Evolutionary conservation across 2,797 vertebrate species (phyloP).

Genomic region (Pachyuromys duprasi): DNA sequence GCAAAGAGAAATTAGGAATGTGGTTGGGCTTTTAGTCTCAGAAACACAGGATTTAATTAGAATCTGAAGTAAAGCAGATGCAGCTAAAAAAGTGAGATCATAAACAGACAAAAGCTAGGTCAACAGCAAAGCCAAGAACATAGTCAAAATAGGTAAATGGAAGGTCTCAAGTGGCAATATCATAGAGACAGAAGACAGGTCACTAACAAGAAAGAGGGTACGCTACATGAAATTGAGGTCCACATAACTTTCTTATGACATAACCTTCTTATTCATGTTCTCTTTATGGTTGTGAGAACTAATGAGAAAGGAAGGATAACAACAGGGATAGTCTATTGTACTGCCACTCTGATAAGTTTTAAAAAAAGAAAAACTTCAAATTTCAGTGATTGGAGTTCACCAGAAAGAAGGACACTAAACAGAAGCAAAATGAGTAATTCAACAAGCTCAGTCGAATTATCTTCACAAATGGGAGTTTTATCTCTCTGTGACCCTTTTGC

Average conservation of each 20-base stretch:
- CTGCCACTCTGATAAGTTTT: neutral
- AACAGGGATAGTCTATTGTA: neutral
- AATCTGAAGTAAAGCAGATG: conserved; percentile 66
- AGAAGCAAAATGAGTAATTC: neutral
- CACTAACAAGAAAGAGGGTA: neutral
- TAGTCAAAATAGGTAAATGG: conserved; percentile 38
- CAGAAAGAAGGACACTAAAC: conserved; percentile 1
- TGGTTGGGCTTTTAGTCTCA: conserved; percentile 51
- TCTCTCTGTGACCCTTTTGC: neutral
- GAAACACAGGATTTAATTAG: conserved; percentile 54
- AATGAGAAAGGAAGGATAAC: neutral
- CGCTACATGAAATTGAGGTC: neutral
- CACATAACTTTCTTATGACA: neutral
- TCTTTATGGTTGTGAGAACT: neutral
- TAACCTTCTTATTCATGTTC: neutral
- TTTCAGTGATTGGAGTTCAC: neutral
- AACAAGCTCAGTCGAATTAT: neutral
- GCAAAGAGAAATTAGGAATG: conserved; percentile 24
- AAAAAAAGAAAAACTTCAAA: neutral
- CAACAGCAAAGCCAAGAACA: conserved; percentile 39
- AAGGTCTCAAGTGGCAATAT: conserved; percentile 46
- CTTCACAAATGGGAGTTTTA: neutral
- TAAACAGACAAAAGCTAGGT: conserved; percentile 36
- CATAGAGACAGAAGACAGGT: neutral
- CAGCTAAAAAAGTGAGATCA: conserved; percentile 58